Evolutionary conservation across 2,113 vertebrate species (phyloP).

Genomic region (Todiramphus saurophagus): DNA sequence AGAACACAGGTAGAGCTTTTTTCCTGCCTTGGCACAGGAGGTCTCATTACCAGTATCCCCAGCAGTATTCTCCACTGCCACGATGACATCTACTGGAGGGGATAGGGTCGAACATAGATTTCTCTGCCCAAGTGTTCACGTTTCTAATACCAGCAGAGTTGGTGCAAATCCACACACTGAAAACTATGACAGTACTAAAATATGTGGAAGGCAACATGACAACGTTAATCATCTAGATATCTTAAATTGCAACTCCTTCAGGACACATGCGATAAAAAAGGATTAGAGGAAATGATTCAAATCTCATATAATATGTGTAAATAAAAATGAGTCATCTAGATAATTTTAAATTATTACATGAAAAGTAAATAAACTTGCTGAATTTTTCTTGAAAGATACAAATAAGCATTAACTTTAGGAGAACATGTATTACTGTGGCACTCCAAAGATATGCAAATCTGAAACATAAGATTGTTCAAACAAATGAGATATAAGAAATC

Average conservation of each 20-base stretch:
- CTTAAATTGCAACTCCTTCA: background rate
- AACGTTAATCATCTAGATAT: background rate
- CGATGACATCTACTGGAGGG: conserved; percentile 71
- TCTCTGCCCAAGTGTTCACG: background rate
- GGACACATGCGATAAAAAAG: background rate
- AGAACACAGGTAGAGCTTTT: background rate
- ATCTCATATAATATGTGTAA: background rate
- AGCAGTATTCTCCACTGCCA: conserved; percentile 8
- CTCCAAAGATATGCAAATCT: background rate
- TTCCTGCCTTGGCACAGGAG: background rate
- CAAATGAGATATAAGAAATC: background rate
- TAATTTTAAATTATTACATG: background rate
- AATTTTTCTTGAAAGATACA: background rate
- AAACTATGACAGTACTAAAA: background rate
- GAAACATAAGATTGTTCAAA: background rate
- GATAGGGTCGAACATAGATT: background rate
- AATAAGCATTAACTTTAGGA: background rate
- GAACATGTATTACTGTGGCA: background rate
- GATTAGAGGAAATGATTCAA: background rate
- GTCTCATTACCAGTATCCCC: background rate
- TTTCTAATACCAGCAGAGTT: background rate
- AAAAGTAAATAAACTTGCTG: background rate
- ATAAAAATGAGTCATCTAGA: background rate
- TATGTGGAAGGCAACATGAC: background rate
- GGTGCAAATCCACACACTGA: background rate